phyloP scores from a whole-genome alignment of 2,797 vertebrate species.

The Cercopithecus mitis region DNA sequence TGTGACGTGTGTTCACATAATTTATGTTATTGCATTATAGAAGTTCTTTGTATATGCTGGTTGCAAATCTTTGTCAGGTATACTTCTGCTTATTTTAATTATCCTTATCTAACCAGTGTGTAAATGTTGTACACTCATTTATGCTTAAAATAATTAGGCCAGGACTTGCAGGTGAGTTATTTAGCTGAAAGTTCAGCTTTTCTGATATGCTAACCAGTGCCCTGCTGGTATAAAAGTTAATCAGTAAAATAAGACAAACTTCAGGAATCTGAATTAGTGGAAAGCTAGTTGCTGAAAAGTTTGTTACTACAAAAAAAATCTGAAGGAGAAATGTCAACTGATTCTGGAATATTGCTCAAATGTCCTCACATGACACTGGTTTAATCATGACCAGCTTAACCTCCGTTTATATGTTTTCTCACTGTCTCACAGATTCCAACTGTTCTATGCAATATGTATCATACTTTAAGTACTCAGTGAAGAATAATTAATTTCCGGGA shows the following conservation, averaged over 20 bases:
- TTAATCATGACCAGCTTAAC: background rate
- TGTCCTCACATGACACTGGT: background rate
- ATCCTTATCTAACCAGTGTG: background rate
- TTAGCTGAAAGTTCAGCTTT: slow-evolving; percentile 31
- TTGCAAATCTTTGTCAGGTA: background rate
- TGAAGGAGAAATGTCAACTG: background rate
- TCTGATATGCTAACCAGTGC: background rate
- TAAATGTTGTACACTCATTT: background rate
- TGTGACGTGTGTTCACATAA: slow-evolving; percentile 4
- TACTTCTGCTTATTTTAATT: background rate
- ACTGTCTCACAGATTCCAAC: background rate
- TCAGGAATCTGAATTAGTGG: background rate
- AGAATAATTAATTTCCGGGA: background rate
- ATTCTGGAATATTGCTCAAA: slow-evolving; percentile 26
- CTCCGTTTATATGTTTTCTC: background rate
- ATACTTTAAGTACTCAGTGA: background rate
- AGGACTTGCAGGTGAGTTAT: background rate
- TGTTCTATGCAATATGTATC: background rate
- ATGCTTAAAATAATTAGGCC: slow-evolving; percentile 6
- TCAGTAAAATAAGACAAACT: slow-evolving; percentile 37
- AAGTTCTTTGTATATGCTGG: background rate
- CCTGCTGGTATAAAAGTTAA: background rate
- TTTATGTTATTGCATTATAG: slow-evolving; percentile 21
- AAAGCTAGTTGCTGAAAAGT: slow-evolving; percentile 22
- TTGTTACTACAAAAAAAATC: background rate